Conservation (phyloP, 2,113 vertebrate genomes). For the Paratilapia polleni region DNA sequence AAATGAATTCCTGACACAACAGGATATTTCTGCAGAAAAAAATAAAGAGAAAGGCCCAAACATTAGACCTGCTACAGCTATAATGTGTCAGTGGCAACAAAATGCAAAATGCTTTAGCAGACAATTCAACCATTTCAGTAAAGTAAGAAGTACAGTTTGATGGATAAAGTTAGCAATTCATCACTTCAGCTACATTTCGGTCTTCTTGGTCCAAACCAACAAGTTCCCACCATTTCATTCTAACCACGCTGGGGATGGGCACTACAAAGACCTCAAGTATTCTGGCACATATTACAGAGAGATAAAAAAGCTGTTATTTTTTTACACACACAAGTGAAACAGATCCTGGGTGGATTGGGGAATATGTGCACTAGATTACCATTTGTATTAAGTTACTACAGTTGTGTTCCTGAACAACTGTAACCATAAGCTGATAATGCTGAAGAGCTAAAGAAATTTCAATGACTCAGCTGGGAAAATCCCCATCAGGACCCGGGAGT, state of each 20-base stretch:
- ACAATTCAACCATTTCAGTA: neutral
- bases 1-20: neutral
- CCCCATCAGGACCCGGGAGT: slow-evolving; percentile 23
- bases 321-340: neutral
- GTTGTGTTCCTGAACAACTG: neutral
- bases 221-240: slow-evolving; percentile 22
- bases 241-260: neutral
- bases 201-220: slow-evolving; percentile 6
- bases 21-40: neutral
- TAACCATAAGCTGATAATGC: slow-evolving; percentile 22
- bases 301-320: neutral
- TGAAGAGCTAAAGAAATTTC: slow-evolving; percentile 14
- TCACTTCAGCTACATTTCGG: accelerated
- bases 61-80: neutral
- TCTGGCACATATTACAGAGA: accelerated
- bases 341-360: accelerated
- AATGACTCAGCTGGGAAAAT: slow-evolving; percentile 47
- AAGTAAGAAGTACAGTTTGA: neutral
- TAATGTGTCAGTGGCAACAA: neutral
- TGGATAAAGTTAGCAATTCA: neutral
- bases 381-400: neutral
- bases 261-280: neutral
- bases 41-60: neutral
- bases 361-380: neutral
- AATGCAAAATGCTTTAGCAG: neutral